These are phyloP conservation scores for Poecilia picta DNA, from an alignment of 2,797 vertebrate species.

Conservation along the genomic window DNA sequence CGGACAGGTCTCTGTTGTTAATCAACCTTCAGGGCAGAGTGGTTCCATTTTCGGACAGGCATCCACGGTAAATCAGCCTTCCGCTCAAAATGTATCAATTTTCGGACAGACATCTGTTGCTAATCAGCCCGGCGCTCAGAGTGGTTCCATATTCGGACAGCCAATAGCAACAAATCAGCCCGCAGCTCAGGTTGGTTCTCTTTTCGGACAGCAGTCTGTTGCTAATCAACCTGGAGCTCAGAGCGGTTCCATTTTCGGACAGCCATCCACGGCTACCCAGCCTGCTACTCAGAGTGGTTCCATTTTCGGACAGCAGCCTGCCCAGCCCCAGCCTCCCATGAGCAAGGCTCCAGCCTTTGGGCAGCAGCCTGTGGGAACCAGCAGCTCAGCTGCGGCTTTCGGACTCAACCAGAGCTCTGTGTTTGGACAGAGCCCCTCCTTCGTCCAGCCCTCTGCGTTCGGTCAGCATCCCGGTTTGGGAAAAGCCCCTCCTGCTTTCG, in stretches of 20 bases:
- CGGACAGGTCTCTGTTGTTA: slow-evolving; percentile 61
- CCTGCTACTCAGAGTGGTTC: slow-evolving; percentile 26
- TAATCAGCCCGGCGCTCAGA: slow-evolving; percentile 62
- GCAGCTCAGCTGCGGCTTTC: not conserved
- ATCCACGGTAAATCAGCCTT: slow-evolving; percentile 34
- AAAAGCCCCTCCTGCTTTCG: slow-evolving; percentile 6
- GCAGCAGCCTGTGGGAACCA: not conserved
- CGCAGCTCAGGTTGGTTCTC: slow-evolving; percentile 49
- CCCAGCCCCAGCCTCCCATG: not conserved
- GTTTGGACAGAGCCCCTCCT: slow-evolving; percentile 37
- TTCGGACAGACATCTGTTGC: slow-evolving; percentile 67
- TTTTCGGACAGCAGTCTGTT: slow-evolving; percentile 65
- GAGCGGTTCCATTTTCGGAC: slow-evolving; percentile 61
- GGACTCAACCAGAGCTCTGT: not conserved
- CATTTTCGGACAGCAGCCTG: not conserved
- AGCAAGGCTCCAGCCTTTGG: not conserved
- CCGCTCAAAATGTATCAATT: slow-evolving; percentile 13
- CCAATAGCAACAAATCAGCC: slow-evolving; percentile 55
- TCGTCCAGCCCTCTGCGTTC: slow-evolving; percentile 41
- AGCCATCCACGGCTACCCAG: slow-evolving; percentile 34
- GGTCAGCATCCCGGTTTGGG: slow-evolving; percentile 6
- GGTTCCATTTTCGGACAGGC: slow-evolving; percentile 65
- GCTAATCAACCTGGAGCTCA: slow-evolving; percentile 33
- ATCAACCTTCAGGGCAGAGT: slow-evolving; percentile 60
- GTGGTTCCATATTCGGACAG: slow-evolving; percentile 66